Evolutionary conservation across 1,140 invertebrate genomes (phyloP).

Genomic region (Pemphigus obesinymphae): DNA sequence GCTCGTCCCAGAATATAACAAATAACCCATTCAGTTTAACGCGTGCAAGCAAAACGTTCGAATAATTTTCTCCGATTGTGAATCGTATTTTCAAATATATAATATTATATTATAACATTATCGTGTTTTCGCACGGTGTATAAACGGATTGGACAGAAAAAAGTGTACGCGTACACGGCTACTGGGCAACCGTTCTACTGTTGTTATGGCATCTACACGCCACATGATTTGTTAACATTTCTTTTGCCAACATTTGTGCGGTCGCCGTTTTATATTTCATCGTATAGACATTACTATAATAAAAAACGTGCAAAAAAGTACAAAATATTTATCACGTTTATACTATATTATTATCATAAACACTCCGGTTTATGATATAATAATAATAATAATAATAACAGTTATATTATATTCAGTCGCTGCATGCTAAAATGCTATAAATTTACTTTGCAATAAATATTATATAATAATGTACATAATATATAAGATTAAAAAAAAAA

Average conservation of each 20-base stretch:
- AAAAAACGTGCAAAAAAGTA: not conserved
- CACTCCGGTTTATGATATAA: not conserved
- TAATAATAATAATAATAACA: not conserved
- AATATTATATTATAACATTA: not conserved
- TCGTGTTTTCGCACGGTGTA: not conserved
- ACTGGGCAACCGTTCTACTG: not conserved
- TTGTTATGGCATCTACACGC: not conserved
- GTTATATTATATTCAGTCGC: not conserved
- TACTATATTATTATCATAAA: not conserved
- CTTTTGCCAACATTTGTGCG: not conserved
- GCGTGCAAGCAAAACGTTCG: not conserved
- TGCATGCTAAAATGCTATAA: conserved; percentile 7
- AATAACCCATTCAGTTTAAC: too few relatives aligned
- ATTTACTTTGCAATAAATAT: not conserved
- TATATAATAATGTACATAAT: not conserved
- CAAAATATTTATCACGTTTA: not conserved
- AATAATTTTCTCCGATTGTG: not conserved
- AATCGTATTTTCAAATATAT: not conserved
- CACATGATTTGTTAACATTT: not conserved
- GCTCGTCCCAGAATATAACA: too few relatives aligned
- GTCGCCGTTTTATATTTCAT: conserved; percentile 1
- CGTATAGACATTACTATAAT: not conserved
- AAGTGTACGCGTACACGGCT: not conserved
- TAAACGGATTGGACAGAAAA: not conserved
- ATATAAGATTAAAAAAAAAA: too few relatives aligned